A percentile compares a stretch with the other conserved stretches of the same genome.
Conservation (phyloP, 2,888 invertebrate species). For the Xestia rhomboidea region DNA sequence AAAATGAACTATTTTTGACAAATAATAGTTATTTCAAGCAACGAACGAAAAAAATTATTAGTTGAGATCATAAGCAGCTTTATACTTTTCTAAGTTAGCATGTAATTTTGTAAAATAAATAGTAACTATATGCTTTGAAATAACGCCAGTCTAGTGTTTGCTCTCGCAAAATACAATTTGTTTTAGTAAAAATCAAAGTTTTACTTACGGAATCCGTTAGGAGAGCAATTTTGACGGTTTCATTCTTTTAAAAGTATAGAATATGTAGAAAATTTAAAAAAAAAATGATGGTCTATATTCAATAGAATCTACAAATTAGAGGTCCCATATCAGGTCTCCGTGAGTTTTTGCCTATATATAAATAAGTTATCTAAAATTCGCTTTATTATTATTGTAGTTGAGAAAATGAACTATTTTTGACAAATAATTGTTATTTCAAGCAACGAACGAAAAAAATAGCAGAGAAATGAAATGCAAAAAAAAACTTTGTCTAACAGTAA, state of each 20-base stretch:
- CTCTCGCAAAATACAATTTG: neutral
- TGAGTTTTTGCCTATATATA: no score
- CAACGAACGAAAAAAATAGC: neutral
- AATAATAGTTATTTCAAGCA: neutral
- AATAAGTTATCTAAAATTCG: no score
- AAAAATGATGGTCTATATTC: no score
- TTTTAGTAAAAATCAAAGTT: neutral
- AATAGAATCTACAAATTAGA: no score
- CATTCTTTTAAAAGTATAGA: no score
- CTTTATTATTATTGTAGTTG: no score
- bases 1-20: no score
- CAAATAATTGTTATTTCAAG: neutral
- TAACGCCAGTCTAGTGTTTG: neutral
- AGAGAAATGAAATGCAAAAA: neutral
- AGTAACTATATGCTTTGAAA: neutral
- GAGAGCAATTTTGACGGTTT: constrained; percentile 86
- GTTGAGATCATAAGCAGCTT: neutral
- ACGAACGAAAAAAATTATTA: neutral
- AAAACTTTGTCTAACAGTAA: neutral
- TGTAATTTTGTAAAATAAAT: neutral
- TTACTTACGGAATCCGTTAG: constrained; percentile 84
- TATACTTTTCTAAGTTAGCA: neutral
- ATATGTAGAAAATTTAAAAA: no score
- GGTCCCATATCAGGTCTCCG: no score
- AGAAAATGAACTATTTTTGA: no score